Conservation (phyloP, 2,797 vertebrate species). For the Pangasius djambal region DNA sequence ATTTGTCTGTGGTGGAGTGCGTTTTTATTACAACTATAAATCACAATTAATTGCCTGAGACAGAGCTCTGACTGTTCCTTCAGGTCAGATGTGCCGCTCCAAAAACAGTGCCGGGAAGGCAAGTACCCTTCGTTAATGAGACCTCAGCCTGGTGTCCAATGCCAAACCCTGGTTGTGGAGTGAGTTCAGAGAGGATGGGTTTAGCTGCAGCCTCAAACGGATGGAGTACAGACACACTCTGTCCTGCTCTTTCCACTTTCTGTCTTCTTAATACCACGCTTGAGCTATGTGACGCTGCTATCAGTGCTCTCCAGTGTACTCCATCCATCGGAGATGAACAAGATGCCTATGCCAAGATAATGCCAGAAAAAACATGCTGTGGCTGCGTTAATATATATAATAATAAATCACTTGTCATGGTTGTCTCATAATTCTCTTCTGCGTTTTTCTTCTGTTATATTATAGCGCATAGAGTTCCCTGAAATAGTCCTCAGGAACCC, state of each 20-base stretch:
- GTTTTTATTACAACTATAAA: slow-evolving; percentile 64
- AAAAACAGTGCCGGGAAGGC: slow-evolving; percentile 54
- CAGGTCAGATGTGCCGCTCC: slow-evolving; percentile 55
- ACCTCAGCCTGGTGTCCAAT: slow-evolving; percentile 40
- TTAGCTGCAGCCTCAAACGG: slow-evolving; percentile 42
- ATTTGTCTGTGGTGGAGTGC: slow-evolving; percentile 48
- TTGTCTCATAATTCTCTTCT: background rate
- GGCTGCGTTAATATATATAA: background rate
- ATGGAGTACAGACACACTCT: slow-evolving; percentile 27
- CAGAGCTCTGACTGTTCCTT: slow-evolving; percentile 53
- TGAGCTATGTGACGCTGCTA: background rate
- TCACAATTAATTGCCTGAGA: slow-evolving; percentile 64
- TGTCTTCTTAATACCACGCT: background rate
- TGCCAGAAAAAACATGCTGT: background rate
- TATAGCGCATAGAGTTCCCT: background rate
- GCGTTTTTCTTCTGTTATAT: background rate
- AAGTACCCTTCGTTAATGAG: slow-evolving; percentile 47
- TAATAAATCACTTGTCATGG: background rate
- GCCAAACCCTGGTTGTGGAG: slow-evolving; percentile 50
- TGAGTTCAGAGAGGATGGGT: slow-evolving; percentile 44
- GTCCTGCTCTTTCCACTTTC: slow-evolving; percentile 1
- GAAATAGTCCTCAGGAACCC: background rate
- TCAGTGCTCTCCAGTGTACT: background rate
- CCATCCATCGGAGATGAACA: background rate
- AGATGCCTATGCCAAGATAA: background rate